Conservation (phyloP, 1,140 invertebrate genomes). For the Lepidurus apus region DNA sequence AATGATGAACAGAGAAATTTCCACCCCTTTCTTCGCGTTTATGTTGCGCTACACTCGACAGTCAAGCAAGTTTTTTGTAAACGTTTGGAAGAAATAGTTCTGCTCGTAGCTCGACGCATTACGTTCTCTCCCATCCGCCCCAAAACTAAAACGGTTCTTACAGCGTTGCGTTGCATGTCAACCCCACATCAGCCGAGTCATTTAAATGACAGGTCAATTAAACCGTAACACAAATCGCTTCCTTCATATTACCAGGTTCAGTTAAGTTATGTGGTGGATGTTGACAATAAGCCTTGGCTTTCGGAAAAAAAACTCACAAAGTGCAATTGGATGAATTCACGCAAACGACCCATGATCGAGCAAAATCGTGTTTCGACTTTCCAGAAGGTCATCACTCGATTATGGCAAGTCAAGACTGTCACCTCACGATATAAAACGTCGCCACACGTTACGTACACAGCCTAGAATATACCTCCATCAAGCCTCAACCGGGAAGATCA, state of each 20-base stretch:
- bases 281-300: neutral
- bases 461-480: neutral
- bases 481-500: neutral
- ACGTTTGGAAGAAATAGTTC: too few relatives aligned
- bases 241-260: neutral
- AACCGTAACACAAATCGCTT: neutral
- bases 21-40: too few relatives aligned
- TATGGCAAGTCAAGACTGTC: neutral
- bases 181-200: neutral
- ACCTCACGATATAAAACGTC: neutral
- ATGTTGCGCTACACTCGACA: too few relatives aligned
- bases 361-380: neutral
- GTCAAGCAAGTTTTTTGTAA: too few relatives aligned
- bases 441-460: neutral
- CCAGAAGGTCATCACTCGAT: neutral
- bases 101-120: too few relatives aligned
- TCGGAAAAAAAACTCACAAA: neutral
- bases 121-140: too few relatives aligned
- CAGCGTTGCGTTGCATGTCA: too few relatives aligned
- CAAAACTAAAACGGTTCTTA: too few relatives aligned
- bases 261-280: neutral
- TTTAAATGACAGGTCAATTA: neutral
- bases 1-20: too few relatives aligned
- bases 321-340: neutral
- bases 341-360: neutral